phyloP scores from a whole-genome alignment of 2,113 vertebrate species.

The Pyxicephalus adspersus region DNA sequence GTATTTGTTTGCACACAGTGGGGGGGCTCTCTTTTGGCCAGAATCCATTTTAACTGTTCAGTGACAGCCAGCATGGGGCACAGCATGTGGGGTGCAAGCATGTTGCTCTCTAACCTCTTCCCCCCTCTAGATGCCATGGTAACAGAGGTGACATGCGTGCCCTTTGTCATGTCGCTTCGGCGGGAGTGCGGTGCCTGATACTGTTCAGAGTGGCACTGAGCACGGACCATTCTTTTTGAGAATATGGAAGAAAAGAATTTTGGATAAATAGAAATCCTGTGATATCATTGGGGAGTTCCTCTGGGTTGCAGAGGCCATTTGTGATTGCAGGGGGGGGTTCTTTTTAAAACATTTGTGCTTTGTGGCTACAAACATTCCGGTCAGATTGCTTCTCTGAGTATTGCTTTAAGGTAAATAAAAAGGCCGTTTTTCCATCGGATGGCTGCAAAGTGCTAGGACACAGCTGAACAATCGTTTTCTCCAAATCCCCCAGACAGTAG shows the following conservation, averaged over 20 bases:
- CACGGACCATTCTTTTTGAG: background rate
- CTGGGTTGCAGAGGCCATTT: too few relatives aligned
- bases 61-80: background rate
- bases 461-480: too few relatives aligned
- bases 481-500: too few relatives aligned
- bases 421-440: too few relatives aligned
- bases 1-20: background rate
- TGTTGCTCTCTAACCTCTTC: conserved; percentile 17
- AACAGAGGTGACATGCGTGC: conserved; percentile 5
- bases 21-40: background rate
- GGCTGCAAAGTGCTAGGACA: too few relatives aligned
- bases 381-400: too few relatives aligned
- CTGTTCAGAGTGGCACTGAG: background rate
- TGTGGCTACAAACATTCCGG: too few relatives aligned
- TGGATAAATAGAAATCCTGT: background rate
- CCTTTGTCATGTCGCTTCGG: conserved; percentile 5
- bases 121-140: background rate
- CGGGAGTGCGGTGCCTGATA: background rate
- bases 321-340: too few relatives aligned
- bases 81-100: background rate
- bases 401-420: too few relatives aligned
- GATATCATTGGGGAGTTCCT: too few relatives aligned
- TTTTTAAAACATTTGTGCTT: too few relatives aligned
- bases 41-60: background rate
- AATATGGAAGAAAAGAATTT: background rate